Conservation (phyloP, 1,140 invertebrate genomes). For the Drosophila ficusphila region DNA sequence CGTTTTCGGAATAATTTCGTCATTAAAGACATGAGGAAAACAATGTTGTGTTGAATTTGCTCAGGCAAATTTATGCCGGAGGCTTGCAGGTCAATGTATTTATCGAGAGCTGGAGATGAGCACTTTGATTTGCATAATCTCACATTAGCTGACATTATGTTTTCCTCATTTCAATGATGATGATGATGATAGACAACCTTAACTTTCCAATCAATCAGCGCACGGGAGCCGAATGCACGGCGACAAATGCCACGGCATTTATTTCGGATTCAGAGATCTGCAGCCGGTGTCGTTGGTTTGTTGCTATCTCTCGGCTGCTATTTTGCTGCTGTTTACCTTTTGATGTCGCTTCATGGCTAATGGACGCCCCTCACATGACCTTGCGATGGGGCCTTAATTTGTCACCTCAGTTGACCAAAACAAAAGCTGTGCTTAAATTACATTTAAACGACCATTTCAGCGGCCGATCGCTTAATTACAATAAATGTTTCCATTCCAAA, state of each 20-base stretch:
- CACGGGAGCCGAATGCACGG: slow-evolving; percentile 12
- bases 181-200: slow-evolving; percentile 34
- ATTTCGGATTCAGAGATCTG: slow-evolving; percentile 42
- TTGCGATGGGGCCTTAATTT: slow-evolving; percentile 70
- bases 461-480: slow-evolving; percentile 60
- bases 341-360: slow-evolving; percentile 66
- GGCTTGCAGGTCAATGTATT: slow-evolving; percentile 56
- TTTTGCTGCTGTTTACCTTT: slow-evolving; percentile 4
- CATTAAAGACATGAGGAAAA: slow-evolving; percentile 22
- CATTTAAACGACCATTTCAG: slow-evolving; percentile 75
- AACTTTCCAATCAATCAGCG: slow-evolving; percentile 72
- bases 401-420: slow-evolving; percentile 71
- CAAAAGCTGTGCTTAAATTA: slow-evolving; percentile 65
- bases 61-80: slow-evolving; percentile 4
- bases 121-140: slow-evolving; percentile 59
- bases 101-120: slow-evolving; percentile 43
- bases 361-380: slow-evolving; percentile 78
- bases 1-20: slow-evolving; percentile 31
- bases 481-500: slow-evolving; percentile 27
- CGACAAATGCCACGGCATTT: slow-evolving; percentile 38
- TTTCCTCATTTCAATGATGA: slow-evolving; percentile 44
- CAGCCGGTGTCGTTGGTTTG: slow-evolving; percentile 43
- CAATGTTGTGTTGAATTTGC: slow-evolving; percentile 30
- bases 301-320: slow-evolving; percentile 1
- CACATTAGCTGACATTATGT: slow-evolving; percentile 61